Conservation (phyloP, 2,797 vertebrate species). For the Clarias fuscus region DNA sequence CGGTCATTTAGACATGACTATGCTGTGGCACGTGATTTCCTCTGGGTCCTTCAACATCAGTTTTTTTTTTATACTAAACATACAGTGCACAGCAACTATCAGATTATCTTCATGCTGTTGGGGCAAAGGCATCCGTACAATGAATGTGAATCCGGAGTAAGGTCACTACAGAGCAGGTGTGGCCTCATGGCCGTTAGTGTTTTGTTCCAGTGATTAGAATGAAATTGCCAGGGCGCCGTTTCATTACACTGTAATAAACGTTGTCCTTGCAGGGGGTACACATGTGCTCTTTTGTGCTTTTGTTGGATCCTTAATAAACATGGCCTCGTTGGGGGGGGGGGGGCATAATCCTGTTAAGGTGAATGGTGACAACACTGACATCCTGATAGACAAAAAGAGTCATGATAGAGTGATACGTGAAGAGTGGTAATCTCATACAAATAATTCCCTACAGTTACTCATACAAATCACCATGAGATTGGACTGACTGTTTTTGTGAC, state of each 20-base stretch:
- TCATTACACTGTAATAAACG: slow-evolving; percentile 40
- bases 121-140: background rate
- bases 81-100: background rate
- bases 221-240: slow-evolving; percentile 21
- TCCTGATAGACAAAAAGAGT: background rate
- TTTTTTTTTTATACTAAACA: background rate
- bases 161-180: slow-evolving; percentile 28
- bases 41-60: background rate
- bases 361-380: background rate
- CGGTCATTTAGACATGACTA: background rate
- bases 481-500: background rate
- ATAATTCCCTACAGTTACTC: background rate
- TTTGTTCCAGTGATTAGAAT: slow-evolving; percentile 16
- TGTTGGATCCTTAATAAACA: slow-evolving; percentile 17
- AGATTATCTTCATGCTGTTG: background rate
- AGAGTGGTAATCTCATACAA: background rate
- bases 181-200: background rate
- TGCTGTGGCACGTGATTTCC: background rate
- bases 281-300: slow-evolving; percentile 20
- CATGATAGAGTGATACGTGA: background rate
- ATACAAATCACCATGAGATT: background rate
- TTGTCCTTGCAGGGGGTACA: slow-evolving; percentile 10
- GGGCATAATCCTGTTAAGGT: background rate
- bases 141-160: background rate
- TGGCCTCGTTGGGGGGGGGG: background rate